These are phyloP conservation scores for Helarctos malayanus DNA, from an alignment of 2,797 vertebrate species.

Conservation along the genomic window DNA sequence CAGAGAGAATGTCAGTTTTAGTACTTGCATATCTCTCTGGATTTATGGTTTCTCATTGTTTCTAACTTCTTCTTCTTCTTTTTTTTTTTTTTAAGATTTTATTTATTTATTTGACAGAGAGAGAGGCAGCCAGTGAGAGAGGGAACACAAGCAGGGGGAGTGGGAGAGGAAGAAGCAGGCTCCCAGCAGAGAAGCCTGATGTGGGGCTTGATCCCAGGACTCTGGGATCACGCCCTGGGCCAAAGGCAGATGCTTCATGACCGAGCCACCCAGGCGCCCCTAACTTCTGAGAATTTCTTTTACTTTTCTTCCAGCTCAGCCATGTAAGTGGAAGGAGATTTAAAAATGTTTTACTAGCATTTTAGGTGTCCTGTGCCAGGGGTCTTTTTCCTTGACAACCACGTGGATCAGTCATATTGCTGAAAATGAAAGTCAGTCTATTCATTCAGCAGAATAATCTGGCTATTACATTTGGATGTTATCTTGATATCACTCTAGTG, in stretches of 20 bases:
- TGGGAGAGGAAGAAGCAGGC: no score
- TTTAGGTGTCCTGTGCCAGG: background rate
- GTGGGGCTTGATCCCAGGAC: no score
- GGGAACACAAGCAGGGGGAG: no score
- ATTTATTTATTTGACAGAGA: no score
- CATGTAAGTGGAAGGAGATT: background rate
- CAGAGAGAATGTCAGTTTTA: slow-evolving; percentile 58
- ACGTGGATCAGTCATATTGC: background rate
- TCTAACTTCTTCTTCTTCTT: background rate
- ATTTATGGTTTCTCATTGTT: slow-evolving; percentile 41
- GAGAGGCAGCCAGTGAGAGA: no score
- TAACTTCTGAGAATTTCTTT: slow-evolving; percentile 45
- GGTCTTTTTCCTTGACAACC: background rate
- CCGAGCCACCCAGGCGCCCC: background rate
- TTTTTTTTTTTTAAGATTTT: no score
- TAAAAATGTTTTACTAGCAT: background rate
- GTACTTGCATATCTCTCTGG: slow-evolving; percentile 12
- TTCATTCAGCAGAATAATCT: background rate
- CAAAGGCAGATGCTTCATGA: no score
- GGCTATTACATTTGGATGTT: background rate
- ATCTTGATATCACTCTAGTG: background rate
- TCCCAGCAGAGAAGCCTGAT: no score
- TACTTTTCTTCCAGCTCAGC: background rate
- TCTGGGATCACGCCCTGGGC: no score
- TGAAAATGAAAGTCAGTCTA: background rate